Base-by-base conservation (phyloP, 2,797 vertebrate genomes). In the Hydrophis major region DNA sequence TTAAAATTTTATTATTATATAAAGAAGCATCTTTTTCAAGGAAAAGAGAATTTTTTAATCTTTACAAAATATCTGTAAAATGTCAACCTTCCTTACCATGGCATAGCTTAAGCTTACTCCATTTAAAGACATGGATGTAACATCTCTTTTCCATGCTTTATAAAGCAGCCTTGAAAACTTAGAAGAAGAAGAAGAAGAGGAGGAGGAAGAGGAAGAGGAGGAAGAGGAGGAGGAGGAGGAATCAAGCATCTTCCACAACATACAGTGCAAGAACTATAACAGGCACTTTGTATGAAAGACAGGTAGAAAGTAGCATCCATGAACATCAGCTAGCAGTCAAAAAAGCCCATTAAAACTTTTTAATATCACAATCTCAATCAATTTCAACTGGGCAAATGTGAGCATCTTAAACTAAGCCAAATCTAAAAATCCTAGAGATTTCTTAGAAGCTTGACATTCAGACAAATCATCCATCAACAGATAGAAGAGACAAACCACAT, bases 71-170 rank as follows among this genome's bases (percentile, higher is more conserved):
- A 94, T 96, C 94, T 47, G 78, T 32, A 94, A 97, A 96, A 97
- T 90, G 96, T 96, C 97, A 97, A 95, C 89, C 92, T 91, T 96
- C 95, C 96, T 97, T 96, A 95, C 66, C 96, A 91, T 2, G 2
- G 87, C 0, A 3, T 13, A 89, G 57, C 91, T 95, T 94, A 95
- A 94, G 88, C 93, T 96, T 96, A 20, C 10, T 57, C 4, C 28
- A 57, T 16, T 92, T 93, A 92, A 14, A 91, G 0, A 94, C 95
- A 91, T 91, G 91, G 90, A 93, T 95, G 93, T 94, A 63, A 90
- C 96, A 95, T 93, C 28, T 87, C 91, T 56, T 83, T 59, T 94
- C 91, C 95, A 22, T 5, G 89, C 86, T 83, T 93, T 95, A 28
- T 90, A 93, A 94, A 69, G 27, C 50, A 87, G 28, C 27, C 50